A percentile compares a stretch with the other conserved stretches of the same genome.
These are phyloP conservation scores for Tetropium fuscum DNA, from an alignment of 2,888 invertebrate species.

Conservation along the genomic window DNA sequence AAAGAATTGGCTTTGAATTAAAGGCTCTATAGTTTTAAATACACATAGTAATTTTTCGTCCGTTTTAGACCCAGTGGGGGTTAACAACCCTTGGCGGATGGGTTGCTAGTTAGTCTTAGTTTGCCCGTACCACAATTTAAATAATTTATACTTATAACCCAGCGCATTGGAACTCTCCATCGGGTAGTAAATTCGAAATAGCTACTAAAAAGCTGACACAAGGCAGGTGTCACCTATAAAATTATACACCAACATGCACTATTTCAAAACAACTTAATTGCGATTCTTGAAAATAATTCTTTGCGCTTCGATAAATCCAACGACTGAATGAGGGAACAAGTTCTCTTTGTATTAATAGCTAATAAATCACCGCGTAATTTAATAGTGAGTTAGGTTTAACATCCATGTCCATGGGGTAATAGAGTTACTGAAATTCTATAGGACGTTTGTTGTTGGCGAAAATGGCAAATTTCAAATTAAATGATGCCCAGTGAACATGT, in stretches of 20 bases:
- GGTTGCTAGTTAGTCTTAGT: too few species aligned
- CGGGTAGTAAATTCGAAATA: constrained; percentile 53
- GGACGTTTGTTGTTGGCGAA: constrained; percentile 30
- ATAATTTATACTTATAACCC: constrained; percentile 43
- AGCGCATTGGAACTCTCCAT: constrained; percentile 38
- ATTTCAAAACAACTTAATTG: constrained; percentile 55
- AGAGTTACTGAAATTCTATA: constrained; percentile 40
- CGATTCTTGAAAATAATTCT: constrained; percentile 52
- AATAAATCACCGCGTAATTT: constrained; percentile 47
- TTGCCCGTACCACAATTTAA: constrained; percentile 1
- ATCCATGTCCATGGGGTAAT: constrained; percentile 32
- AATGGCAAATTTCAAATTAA: background rate
- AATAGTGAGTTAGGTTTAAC: constrained; percentile 40
- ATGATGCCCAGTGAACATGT: too few species aligned
- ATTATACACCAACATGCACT: constrained; percentile 42
- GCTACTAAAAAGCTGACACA: constrained; percentile 52
- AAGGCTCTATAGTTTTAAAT: too few species aligned
- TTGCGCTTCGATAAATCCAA: constrained; percentile 44
- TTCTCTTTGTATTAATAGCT: constrained; percentile 38
- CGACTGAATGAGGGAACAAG: constrained; percentile 39
- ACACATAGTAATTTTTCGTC: too few species aligned
- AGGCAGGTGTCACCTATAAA: constrained; percentile 58
- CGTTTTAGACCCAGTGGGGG: background rate
- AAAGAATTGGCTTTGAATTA: too few species aligned
- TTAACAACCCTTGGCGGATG: constrained; percentile 17